Evolutionary conservation across 1,140 invertebrate species (phyloP).

Genomic region (Sarcophaga peregrina): DNA sequence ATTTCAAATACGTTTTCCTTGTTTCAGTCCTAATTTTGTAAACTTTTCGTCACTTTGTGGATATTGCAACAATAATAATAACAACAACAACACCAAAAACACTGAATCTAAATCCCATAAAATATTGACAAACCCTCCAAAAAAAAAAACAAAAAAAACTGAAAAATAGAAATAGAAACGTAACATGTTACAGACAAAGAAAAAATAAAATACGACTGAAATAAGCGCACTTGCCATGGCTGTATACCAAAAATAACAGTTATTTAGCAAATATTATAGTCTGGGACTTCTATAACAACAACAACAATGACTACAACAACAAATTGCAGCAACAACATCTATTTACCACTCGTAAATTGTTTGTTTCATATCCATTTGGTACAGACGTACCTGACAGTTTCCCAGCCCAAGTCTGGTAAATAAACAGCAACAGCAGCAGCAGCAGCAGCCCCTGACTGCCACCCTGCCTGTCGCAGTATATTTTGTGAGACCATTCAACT

Average conservation of each 20-base stretch:
- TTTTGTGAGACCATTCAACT: too few relatives aligned
- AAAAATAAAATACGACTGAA: neutral
- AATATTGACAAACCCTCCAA: conserved; percentile 20
- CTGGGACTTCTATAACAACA: neutral
- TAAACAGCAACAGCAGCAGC: neutral
- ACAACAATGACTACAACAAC: neutral
- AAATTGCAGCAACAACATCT: too few relatives aligned
- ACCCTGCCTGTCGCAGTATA: too few relatives aligned
- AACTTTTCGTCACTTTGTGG: neutral
- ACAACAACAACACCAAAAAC: neutral
- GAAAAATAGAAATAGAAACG: too few relatives aligned
- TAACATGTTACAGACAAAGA: neutral
- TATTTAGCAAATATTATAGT: neutral
- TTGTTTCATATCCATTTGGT: neutral
- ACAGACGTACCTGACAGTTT: conserved; percentile 3
- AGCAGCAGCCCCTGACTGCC: too few relatives aligned
- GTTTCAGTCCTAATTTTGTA: neutral
- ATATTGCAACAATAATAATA: neutral
- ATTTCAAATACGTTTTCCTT: neutral
- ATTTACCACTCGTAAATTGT: neutral
- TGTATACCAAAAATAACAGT: neutral
- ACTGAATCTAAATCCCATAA: neutral
- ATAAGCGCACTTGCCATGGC: neutral
- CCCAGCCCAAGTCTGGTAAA: neutral
- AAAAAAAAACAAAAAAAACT: too few relatives aligned